Evolutionary conservation across 2,888 invertebrate genomes (phyloP).

Genomic region (Prosapia bicincta): DNA sequence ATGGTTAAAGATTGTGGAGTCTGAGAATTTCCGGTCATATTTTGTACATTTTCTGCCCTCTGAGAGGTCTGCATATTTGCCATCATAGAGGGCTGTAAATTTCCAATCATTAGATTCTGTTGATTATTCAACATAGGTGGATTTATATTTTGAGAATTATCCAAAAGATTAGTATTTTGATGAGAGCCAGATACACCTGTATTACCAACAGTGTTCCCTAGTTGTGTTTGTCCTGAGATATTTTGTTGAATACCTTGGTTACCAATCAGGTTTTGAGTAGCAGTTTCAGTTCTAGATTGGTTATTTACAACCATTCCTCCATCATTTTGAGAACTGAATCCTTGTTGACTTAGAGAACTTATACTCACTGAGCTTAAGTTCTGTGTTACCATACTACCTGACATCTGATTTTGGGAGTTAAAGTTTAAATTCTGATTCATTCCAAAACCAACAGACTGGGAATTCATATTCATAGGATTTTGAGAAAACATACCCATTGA

Average conservation of each 20-base stretch:
- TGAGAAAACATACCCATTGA: background rate
- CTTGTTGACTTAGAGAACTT: background rate
- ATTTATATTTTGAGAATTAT: background rate
- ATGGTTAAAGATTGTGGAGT: conserved; percentile 4
- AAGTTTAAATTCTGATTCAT: background rate
- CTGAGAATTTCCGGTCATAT: conserved; percentile 3
- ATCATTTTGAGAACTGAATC: background rate
- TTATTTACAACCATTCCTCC: background rate
- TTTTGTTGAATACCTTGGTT: conserved; percentile 4
- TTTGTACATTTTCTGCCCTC: background rate
- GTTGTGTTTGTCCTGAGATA: background rate
- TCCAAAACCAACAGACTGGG: background rate
- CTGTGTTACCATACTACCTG: background rate
- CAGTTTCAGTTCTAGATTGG: background rate
- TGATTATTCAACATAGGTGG: background rate
- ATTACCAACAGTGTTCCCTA: background rate
- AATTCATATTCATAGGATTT: background rate
- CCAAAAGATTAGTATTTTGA: background rate
- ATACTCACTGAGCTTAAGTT: background rate
- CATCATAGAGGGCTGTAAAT: background rate
- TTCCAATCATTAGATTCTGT: background rate
- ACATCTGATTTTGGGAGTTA: background rate
- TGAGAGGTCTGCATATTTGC: background rate
- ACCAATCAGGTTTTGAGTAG: background rate
- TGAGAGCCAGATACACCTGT: background rate